Evolutionary conservation across 2,888 invertebrate species (phyloP), one percentile per base, ranked within the genome.

Genomic region (Chrysodeixis includens): DNA sequence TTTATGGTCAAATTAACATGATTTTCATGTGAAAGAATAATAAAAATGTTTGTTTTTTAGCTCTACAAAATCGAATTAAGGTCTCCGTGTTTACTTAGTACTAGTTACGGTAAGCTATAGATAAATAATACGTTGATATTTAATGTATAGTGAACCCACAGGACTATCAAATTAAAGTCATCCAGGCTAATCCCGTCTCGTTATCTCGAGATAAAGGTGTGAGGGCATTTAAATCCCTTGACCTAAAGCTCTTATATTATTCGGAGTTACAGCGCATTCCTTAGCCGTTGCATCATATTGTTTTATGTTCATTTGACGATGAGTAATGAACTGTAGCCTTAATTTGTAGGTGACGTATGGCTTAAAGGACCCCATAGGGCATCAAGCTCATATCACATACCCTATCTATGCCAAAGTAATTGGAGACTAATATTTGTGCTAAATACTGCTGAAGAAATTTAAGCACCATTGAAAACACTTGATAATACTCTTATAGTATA

Each of bases 141-240:
- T 53, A 67, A n/a, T n/a, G n/a, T n/a, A n/a, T n/a, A n/a, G n/a
- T 56, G 26, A 62, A 56, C 69, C 56, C 69, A 59, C 8, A 26
- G 8, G 4, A 12, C 1, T 18, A n/a, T 14, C 35, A 18, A 53
- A 32, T 10, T 14, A 1, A 16, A 18, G 20, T 3, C 46, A 49
- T 0, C 54, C 32, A 22, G 30, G 30, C 46, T 77, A 60, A 73
- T 61, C 57, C 51, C 6, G 40, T n/a, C 26, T 16, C 26, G 55
- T 55, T 58, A 60, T 56, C 54, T 69, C 18, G 57, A 69, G 54
- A 46, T 62, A 10, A 56, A 71, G 64, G 72, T 74, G 74, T 78
- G 66, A 74, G 76, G 67, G 52, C 62, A 60, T 52, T 58, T 68
- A 78, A 79, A 81, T 83, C 80, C 71, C 71, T 69, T 82, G 81